Conservation (phyloP, 2,113 vertebrate species). For the Macaca mulatta region DNA sequence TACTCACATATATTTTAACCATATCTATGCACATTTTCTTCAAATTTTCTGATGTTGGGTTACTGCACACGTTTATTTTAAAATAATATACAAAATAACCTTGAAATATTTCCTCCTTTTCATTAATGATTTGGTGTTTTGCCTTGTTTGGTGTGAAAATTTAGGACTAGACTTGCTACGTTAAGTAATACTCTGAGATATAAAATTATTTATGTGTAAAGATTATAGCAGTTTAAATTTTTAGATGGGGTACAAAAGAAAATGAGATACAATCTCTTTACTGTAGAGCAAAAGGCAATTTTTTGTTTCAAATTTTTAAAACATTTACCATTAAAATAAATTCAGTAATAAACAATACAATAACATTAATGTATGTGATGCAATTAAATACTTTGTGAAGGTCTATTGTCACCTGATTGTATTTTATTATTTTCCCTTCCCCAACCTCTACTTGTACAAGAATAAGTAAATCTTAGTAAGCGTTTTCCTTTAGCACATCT, state of each 20-base stretch:
- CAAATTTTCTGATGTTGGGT: not conserved
- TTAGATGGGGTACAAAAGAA: not conserved
- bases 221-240: not conserved
- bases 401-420: not conserved
- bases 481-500: not conserved
- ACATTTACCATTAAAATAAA: not conserved
- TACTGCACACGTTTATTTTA: not conserved
- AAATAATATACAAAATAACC: not conserved
- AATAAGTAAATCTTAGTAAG: not conserved
- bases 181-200: not conserved
- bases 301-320: not conserved
- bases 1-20: not conserved
- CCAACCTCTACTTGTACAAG: not conserved
- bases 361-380: not conserved
- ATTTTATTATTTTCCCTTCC: not conserved
- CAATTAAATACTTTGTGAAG: not conserved
- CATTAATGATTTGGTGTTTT: not conserved
- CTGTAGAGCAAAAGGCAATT: not conserved
- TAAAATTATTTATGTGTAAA: not conserved
- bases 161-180: not conserved
- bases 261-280: not conserved
- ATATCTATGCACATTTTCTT: not conserved
- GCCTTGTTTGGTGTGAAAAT: not conserved
- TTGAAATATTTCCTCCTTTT: not conserved
- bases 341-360: not conserved